Evolutionary conservation across 1,140 invertebrate genomes (phyloP).

Genomic region (Argopecten irradians): DNA sequence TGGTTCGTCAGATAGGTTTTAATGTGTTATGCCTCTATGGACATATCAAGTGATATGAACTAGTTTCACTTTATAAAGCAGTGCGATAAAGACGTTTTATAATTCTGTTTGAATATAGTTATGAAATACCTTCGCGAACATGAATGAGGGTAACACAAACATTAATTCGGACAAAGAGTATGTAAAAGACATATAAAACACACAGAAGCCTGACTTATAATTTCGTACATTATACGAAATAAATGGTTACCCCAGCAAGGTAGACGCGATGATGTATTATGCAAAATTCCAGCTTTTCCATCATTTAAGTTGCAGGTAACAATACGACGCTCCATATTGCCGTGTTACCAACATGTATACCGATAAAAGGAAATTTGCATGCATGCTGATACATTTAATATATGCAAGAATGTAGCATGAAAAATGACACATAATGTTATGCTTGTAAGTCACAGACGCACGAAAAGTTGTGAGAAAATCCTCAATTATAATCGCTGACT

Average conservation of each 20-base stretch:
- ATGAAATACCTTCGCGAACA: too few species aligned
- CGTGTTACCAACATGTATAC: neutral
- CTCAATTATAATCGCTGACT: conserved; percentile 5
- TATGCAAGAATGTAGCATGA: conserved; percentile 17
- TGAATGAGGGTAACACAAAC: too few species aligned
- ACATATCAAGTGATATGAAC: too few species aligned
- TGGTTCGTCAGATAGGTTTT: neutral
- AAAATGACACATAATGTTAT: conserved; percentile 23
- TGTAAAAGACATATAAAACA: neutral
- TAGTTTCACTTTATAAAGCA: too few species aligned
- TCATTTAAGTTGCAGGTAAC: neutral
- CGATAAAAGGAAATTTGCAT: neutral
- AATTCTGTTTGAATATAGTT: too few species aligned
- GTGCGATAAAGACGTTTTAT: too few species aligned
- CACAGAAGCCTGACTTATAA: neutral
- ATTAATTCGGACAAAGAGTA: neutral
- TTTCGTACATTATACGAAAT: neutral
- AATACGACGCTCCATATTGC: neutral
- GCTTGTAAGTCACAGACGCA: neutral
- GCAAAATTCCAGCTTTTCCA: neutral
- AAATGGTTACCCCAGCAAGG: neutral
- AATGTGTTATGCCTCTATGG: neutral
- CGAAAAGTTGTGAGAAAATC: neutral
- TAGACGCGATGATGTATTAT: neutral
- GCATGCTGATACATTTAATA: neutral